Base-by-base conservation (phyloP, 2,797 vertebrate species). In the Ispidina lecontei region DNA sequence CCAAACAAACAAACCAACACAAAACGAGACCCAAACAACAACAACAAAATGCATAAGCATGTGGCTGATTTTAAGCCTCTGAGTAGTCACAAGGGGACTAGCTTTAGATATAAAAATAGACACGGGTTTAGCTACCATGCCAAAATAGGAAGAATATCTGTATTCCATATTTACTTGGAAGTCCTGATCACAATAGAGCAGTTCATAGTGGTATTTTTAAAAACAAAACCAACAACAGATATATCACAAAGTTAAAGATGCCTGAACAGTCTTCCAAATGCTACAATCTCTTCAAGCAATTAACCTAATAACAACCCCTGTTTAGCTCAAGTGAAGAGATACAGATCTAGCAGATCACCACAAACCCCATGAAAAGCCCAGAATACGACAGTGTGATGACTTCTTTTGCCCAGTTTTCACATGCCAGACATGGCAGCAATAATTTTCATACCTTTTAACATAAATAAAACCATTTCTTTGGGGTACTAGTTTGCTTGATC, bases 311-410 rank as follows among this genome's bases (percentile, higher is more conserved):
- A 18, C 21, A 0, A 4, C 1, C 28, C n/a, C 39, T 52, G 0
- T 10, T 18, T 18, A 6, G 31, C 14, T 12, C 22, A 18, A 44
- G 12, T 10, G 8, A 29, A 19, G 47, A 81, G 59, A 7, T 31
- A 37, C 13, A 68, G 26, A 22, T 1, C 19, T 28, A 89, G n/a
- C 39, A 74, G 52, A 33, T 23, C 7, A 14, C 20, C 49, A 67
- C 20, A 47, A 44, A n/a, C 11, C 12, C n/a, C 37, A 26, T 0
- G 9, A n/a, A 2, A 64, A 17, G 11, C 19, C 19, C 29, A 77
- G 12, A 7, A 15, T 1, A 6, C 12, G 25, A 5, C 12, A 17
- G 0, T 21, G 4, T 0, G 1, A 8, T 20, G 8, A 10, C 1
- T 19, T 43, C 14, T 39, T 17, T 41, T 9, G 62, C 22, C 7